phyloP scores from a whole-genome alignment of 1,140 invertebrate species.

The Bombyx mandarina region DNA sequence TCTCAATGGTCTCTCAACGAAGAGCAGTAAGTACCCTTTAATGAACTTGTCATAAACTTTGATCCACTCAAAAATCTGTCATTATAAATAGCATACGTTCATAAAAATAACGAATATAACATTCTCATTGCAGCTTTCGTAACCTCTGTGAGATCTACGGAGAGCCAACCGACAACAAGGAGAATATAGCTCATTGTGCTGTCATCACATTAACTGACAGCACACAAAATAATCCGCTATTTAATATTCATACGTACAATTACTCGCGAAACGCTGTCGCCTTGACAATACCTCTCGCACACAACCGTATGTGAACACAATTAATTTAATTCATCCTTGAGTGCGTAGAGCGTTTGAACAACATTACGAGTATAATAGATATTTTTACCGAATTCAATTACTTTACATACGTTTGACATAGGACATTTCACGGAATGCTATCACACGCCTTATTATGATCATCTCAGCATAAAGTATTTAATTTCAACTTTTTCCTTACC shows the following conservation, averaged over 20 bases:
- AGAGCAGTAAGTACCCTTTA: too few relatives aligned
- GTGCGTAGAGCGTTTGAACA: slow-evolving; percentile 17
- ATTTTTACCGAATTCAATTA: slow-evolving; percentile 30
- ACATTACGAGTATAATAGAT: slow-evolving; percentile 17
- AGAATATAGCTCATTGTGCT: slow-evolving; percentile 54
- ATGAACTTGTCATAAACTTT: too few relatives aligned
- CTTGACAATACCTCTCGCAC: slow-evolving; percentile 41
- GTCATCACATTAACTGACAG: slow-evolving; percentile 58
- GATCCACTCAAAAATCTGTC: too few relatives aligned
- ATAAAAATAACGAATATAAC: too few relatives aligned
- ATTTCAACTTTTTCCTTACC: too few relatives aligned
- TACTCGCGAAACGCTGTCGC: slow-evolving; percentile 39
- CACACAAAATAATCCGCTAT: slow-evolving; percentile 60
- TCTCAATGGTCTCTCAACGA: too few relatives aligned
- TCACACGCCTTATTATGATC: too few relatives aligned
- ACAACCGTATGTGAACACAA: slow-evolving; percentile 31
- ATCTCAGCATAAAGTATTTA: too few relatives aligned
- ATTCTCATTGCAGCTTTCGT: slow-evolving; percentile 34
- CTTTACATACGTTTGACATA: slow-evolving; percentile 16
- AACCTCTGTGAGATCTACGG: slow-evolving; percentile 26
- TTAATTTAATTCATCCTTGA: slow-evolving; percentile 45
- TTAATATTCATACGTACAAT: slow-evolving; percentile 57
- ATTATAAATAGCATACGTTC: too few relatives aligned
- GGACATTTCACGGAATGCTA: background rate
- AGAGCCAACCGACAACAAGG: slow-evolving; percentile 42